A percentile compares a stretch with the other conserved stretches of the same genome.
Evolutionary conservation across 1,140 invertebrate genomes (phyloP).

Genomic region (Probaryconus sp.): DNA sequence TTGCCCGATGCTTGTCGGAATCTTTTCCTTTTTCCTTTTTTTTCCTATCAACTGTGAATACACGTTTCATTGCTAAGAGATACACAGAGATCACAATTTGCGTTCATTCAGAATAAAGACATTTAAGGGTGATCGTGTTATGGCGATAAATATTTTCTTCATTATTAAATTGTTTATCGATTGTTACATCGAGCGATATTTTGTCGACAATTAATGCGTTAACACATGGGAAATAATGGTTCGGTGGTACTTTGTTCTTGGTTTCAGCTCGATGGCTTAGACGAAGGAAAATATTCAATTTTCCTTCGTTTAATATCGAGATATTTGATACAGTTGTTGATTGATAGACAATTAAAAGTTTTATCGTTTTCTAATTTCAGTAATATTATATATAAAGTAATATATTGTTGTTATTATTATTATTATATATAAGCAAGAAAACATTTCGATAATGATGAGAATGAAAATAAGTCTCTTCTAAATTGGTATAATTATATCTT

Average conservation of each 20-base stretch:
- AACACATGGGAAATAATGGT: too few relatives aligned
- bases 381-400: too few relatives aligned
- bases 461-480: constrained; percentile 26
- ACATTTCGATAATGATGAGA: constrained; percentile 10
- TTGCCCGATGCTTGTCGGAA: constrained; percentile 47
- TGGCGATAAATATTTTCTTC: constrained; percentile 11
- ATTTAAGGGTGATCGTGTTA: constrained; percentile 20
- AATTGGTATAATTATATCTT: constrained; percentile 28
- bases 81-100: constrained; percentile 53
- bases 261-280: too few relatives aligned
- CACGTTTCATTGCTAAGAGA: constrained; percentile 48
- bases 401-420: too few relatives aligned
- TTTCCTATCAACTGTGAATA: constrained; percentile 39
- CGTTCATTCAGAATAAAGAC: constrained; percentile 46
- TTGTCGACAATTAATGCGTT: too few relatives aligned
- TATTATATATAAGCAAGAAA: too few relatives aligned
- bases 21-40: constrained; percentile 17
- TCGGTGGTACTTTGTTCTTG: too few relatives aligned
- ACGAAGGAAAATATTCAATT: too few relatives aligned
- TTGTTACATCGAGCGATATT: neutral
- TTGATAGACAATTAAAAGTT: too few relatives aligned
- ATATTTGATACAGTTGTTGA: too few relatives aligned
- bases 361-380: too few relatives aligned
- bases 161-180: constrained; percentile 18
- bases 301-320: too few relatives aligned